Evolutionary conservation across 2,113 vertebrate genomes (phyloP).

Genomic region (Jacana jacana): DNA sequence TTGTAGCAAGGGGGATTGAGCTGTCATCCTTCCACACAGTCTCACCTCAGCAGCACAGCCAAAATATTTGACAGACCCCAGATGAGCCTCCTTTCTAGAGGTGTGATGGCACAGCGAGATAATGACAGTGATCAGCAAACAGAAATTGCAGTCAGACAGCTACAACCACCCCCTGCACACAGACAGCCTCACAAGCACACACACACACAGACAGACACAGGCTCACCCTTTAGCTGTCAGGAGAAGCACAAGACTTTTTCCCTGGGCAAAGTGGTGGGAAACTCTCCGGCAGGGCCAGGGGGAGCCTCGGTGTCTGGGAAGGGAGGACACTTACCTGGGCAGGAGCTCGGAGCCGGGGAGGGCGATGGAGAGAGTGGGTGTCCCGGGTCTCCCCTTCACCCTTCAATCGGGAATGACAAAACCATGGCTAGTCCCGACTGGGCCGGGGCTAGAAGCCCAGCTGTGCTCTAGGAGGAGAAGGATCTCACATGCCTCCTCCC

Average conservation of each 20-base stretch:
- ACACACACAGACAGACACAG: neutral
- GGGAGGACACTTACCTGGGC: neutral
- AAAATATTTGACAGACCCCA: slow-evolving; percentile 17
- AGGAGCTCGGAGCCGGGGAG: neutral
- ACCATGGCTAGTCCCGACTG: neutral
- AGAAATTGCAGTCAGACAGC: slow-evolving; percentile 5
- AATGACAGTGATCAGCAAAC: neutral
- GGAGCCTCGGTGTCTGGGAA: neutral
- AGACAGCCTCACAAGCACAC: neutral
- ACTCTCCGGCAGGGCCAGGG: neutral
- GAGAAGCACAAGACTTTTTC: neutral
- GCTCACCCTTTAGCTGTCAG: neutral
- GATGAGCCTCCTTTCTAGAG: neutral
- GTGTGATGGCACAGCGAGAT: neutral
- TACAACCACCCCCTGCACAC: neutral
- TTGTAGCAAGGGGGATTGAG: neutral
- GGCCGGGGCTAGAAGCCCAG: neutral
- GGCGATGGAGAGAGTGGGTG: neutral
- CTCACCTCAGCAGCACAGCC: neutral
- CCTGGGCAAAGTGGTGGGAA: neutral
- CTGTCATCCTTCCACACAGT: neutral
- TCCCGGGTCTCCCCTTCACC: neutral
- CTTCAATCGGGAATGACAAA: neutral
- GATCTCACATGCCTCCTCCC: neutral
- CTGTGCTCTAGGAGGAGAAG: neutral